Evolutionary conservation across 2,113 vertebrate genomes (phyloP), one percentile per base, ranked within the genome.

Genomic region (Siniperca knerii): DNA sequence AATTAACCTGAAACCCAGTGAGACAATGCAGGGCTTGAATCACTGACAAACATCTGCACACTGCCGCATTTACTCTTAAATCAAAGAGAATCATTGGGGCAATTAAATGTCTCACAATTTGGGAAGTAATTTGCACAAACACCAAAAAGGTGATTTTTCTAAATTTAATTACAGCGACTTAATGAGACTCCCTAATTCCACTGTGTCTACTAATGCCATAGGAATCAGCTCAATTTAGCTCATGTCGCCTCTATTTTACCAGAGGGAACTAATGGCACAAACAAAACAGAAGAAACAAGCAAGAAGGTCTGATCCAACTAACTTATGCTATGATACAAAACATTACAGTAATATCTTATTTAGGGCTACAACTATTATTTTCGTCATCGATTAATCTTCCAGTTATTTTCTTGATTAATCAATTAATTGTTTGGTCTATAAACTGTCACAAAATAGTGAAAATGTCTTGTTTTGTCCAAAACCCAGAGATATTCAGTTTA

Each of bases 101-200:
- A 54, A 13, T 15, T 11, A 80, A 81, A 69, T 46, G 67, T 75
- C 66, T 62, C 52, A 69, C 73, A 75, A 52, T 87, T 76, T 61
- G 23, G 74, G 42, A 83, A 42, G 79, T 68, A 75, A 87, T 87
- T 80, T 86, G 80, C 64, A 69, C 48, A 72, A 88, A 86, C 62
- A 85, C 29, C 64, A 40, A 78, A 84, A 87, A 75, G 75, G 79
- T 82, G 62, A 88, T 89, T 82, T 87, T 75, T 83, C 73, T 75
- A 68, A 85, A 88, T 87, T 84, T 79, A 92, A 88, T 90, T 91
- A 88, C 77, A 87, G 67, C 25, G 7, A 87, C 23, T 83, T 89
- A 90, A 91, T 85, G 71, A 85, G 77, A 88, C 77, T 75, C 67
- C 33, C 46, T 61, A 81, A 70, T 79, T 75, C 60, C 61, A 75